phyloP scores from a whole-genome alignment of 1,140 invertebrate genomes.

The Alviniconcha marisindica region DNA sequence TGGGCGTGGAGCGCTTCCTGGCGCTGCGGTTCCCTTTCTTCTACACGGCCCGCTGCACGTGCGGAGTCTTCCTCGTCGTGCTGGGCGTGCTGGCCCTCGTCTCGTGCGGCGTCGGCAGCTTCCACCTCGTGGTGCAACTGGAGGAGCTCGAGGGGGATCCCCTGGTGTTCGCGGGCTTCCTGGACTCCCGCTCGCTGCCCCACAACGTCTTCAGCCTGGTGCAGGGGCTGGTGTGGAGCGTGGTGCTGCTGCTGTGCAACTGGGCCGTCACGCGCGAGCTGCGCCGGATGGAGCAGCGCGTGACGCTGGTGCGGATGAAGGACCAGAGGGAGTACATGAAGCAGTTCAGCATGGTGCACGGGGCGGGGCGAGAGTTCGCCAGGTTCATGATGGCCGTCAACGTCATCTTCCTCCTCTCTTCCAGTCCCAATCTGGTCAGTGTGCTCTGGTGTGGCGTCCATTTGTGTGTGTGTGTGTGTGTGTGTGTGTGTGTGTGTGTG shows the following conservation, averaged over 20 bases:
- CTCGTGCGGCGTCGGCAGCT: background rate
- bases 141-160: background rate
- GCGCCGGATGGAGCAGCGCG: slow-evolving; percentile 29
- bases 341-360: slow-evolving; percentile 40
- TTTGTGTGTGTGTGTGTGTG: slow-evolving; percentile 12
- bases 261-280: slow-evolving; percentile 38
- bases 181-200: slow-evolving; percentile 31
- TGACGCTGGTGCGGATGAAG: slow-evolving; percentile 36
- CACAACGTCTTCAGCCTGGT: slow-evolving; percentile 5
- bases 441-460: background rate
- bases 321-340: slow-evolving; percentile 36
- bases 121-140: slow-evolving; percentile 15
- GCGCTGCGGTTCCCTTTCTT: slow-evolving; percentile 33
- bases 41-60: slow-evolving; percentile 30
- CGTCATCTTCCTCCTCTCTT: slow-evolving; percentile 26
- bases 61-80: background rate
- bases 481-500: slow-evolving; percentile 12
- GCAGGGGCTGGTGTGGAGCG: slow-evolving; percentile 26
- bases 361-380: slow-evolving; percentile 31
- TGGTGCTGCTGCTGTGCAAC: slow-evolving; percentile 35
- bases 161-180: slow-evolving; percentile 19
- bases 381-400: slow-evolving; percentile 39
- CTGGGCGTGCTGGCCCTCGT: background rate
- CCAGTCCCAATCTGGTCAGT: slow-evolving; percentile 32
- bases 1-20: slow-evolving; percentile 34